These are phyloP conservation scores for Sycobia sp. DNA, from an alignment of 1,140 invertebrate genomes.

Conservation along the genomic window DNA sequence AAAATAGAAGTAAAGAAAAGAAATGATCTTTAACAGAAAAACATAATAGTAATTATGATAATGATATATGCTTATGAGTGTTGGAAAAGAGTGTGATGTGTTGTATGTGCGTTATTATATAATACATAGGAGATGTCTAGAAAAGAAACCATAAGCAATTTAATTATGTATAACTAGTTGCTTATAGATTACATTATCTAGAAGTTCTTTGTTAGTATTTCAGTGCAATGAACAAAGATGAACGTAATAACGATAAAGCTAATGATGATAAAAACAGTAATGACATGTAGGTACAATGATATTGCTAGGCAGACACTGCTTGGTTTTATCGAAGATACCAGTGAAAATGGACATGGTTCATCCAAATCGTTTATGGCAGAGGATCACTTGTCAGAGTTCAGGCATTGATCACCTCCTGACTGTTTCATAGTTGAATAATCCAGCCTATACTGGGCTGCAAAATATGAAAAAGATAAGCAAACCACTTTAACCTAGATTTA, in stretches of 20 bases:
- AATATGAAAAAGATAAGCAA: not conserved
- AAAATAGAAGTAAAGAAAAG: not conserved
- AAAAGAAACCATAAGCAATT: not conserved
- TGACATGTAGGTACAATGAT: slow-evolving; percentile 23
- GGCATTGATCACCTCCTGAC: slow-evolving; percentile 49
- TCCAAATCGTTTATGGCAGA: slow-evolving; percentile 50
- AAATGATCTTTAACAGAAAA: slow-evolving; percentile 4
- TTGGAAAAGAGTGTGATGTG: slow-evolving; percentile 18
- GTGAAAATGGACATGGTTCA: not conserved
- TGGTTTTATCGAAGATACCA: too few relatives aligned
- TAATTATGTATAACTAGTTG: not conserved
- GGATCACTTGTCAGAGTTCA: slow-evolving; percentile 61
- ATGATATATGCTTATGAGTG: slow-evolving; percentile 13
- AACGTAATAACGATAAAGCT: slow-evolving; percentile 10
- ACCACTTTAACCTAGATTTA: too few relatives aligned
- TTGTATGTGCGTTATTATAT: slow-evolving; percentile 7
- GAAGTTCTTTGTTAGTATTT: slow-evolving; percentile 37
- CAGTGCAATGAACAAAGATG: slow-evolving; percentile 14
- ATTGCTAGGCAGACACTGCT: not conserved
- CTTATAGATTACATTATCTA: too few relatives aligned
- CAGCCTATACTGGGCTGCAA: slow-evolving; percentile 61
- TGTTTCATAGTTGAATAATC: slow-evolving; percentile 60
- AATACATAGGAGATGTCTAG: slow-evolving; percentile 8
- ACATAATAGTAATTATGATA: slow-evolving; percentile 23
- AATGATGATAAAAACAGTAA: slow-evolving; percentile 36